Percentiles rank a stretch among this genome's conserved stretches.
phyloP scores from a whole-genome alignment of 2,113 vertebrate genomes.

The Lethenteron camtschaticum region DNA sequence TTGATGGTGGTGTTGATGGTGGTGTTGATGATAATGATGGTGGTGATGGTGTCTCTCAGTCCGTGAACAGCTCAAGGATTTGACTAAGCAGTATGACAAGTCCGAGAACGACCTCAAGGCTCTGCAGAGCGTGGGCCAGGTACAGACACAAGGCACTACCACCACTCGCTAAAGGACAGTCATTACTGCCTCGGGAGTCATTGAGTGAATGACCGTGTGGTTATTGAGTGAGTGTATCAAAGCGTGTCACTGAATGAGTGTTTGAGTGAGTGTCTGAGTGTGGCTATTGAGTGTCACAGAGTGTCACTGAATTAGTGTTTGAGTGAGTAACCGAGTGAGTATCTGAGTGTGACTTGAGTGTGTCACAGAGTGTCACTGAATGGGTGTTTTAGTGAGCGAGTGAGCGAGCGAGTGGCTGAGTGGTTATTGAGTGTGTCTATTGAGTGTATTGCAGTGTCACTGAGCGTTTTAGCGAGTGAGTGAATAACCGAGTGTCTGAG shows the following conservation, averaged over 20 bases:
- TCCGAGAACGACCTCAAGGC: conserved; percentile 96
- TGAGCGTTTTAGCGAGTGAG: no score
- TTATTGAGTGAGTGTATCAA: background rate
- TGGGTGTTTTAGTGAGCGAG: background rate
- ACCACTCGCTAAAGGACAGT: background rate
- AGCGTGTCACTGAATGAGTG: background rate
- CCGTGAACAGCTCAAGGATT: conserved; percentile 80
- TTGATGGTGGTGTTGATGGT: no score
- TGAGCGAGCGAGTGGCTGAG: no score
- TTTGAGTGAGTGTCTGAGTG: background rate
- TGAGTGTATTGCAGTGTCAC: no score
- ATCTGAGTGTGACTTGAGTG: no score
- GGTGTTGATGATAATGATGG: no score
- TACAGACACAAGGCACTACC: conserved; percentile 15
- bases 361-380: no score
- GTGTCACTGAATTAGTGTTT: no score
- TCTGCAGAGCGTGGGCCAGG: conserved; percentile 90
- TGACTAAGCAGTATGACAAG: conserved; percentile 95
- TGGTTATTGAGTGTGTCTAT: no score
- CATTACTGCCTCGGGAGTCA: background rate
- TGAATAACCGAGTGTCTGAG: no score
- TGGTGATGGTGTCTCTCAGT: conserved; percentile 24
- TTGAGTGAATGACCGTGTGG: background rate
- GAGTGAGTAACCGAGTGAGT: background rate
- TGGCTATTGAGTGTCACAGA: no score